Conservation (phyloP, 2,113 vertebrate genomes). For the Atractosteus spatula region DNA sequence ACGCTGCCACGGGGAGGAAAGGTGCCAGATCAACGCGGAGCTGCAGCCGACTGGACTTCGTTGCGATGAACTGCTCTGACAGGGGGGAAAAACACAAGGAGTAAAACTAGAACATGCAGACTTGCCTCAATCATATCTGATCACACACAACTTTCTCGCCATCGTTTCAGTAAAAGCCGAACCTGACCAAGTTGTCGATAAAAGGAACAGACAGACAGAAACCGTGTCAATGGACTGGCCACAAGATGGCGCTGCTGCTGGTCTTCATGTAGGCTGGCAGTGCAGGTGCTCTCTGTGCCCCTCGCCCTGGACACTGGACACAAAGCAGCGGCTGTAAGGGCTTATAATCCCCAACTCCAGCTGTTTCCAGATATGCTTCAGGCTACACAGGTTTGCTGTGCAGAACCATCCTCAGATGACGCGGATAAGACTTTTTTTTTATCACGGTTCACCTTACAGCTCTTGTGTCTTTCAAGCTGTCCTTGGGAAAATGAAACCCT, state of each 20-base stretch:
- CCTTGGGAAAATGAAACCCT: no score
- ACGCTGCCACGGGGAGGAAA: constrained; percentile 63
- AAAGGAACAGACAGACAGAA: no score
- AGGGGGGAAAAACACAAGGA: no score
- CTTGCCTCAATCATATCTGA: no score
- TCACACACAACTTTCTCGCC: no score
- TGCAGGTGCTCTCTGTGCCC: not conserved
- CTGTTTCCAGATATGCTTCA: constrained; percentile 45
- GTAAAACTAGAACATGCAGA: no score
- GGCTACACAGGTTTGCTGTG: constrained; percentile 24
- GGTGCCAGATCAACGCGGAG: no score
- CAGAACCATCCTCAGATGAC: constrained; percentile 1
- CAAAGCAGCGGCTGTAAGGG: not conserved
- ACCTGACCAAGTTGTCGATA: no score
- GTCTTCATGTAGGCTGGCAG: not conserved
- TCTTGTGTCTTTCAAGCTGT: not conserved
- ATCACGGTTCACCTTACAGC: constrained; percentile 26
- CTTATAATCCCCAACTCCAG: constrained; percentile 56
- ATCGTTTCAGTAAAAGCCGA: no score
- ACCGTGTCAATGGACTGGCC: constrained; percentile 23
- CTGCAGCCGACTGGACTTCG: no score
- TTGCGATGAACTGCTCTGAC: no score
- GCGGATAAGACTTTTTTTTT: constrained; percentile 37
- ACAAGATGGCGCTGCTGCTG: constrained; percentile 16
- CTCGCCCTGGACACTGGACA: constrained; percentile 55